These are phyloP conservation scores for Dynastes tityus DNA, from an alignment of 2,888 invertebrate species.

Conservation along the genomic window DNA sequence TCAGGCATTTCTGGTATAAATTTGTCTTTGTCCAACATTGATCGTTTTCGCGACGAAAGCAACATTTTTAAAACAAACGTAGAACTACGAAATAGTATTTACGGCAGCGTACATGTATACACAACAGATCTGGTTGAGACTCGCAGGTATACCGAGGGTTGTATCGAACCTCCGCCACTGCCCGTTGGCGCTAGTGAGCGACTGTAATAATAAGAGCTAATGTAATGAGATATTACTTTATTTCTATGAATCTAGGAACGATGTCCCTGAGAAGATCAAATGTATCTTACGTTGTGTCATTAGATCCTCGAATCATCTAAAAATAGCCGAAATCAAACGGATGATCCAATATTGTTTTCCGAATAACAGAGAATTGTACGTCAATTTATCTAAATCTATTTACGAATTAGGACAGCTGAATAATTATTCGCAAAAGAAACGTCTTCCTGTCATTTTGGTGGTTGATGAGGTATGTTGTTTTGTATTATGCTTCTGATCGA, in stretches of 20 bases:
- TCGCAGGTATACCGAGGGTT: too few relatives aligned
- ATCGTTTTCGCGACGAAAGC: too few relatives aligned
- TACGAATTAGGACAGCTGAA: slow-evolving; percentile 69
- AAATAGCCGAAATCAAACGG: slow-evolving; percentile 67
- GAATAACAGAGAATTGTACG: slow-evolving; percentile 69
- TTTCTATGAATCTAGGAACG: slow-evolving; percentile 49
- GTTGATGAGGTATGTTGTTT: slow-evolving; percentile 76
- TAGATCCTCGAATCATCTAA: slow-evolving; percentile 66
- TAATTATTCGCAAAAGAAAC: slow-evolving; percentile 69
- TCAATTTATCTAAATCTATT: slow-evolving; percentile 68
- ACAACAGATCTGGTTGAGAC: too few relatives aligned
- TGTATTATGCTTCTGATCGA: slow-evolving; percentile 35
- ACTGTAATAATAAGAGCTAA: too few relatives aligned
- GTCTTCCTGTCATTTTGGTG: slow-evolving; percentile 78
- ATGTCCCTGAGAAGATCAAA: slow-evolving; percentile 62
- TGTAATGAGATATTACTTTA: neutral
- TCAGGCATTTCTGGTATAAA: too few relatives aligned
- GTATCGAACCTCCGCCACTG: too few relatives aligned
- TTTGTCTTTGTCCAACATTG: too few relatives aligned
- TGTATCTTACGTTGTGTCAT: slow-evolving; percentile 70
- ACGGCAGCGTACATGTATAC: too few relatives aligned
- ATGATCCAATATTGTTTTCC: slow-evolving; percentile 68
- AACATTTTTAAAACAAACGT: too few relatives aligned
- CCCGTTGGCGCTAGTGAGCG: too few relatives aligned
- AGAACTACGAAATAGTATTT: too few relatives aligned